Conservation (phyloP, 37 sponge, comb jelly and placozoan species). For the Spongia lamella region DNA sequence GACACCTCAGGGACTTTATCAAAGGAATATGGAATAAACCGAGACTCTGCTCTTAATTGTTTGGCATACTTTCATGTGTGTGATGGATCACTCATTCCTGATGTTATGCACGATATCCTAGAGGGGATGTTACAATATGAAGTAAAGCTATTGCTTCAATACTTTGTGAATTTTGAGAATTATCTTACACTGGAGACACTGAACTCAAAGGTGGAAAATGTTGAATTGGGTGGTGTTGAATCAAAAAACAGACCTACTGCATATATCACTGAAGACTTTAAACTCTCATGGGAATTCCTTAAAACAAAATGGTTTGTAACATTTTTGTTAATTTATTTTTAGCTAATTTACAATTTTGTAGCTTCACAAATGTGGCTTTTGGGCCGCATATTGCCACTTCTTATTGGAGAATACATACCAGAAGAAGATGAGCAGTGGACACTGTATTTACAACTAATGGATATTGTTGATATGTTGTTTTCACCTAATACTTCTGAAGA, state of each 20-base stretch:
- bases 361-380: not conserved
- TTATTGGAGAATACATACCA: not conserved
- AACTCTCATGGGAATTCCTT: too few species aligned
- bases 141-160: not conserved
- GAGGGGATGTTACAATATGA: conserved; percentile 42
- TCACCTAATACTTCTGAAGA: not conserved
- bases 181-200: too few species aligned
- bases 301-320: too few species aligned
- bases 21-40: conserved; percentile 15
- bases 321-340: too few species aligned
- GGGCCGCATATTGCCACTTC: conserved; percentile 2
- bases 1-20: not conserved
- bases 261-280: too few species aligned
- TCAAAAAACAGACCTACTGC: too few species aligned
- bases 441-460: not conserved
- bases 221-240: too few species aligned
- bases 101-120: conserved; percentile 46
- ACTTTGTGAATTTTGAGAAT: too few species aligned
- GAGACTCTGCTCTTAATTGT: not conserved
- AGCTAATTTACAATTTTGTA: too few species aligned
- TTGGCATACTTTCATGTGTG: conserved; percentile 9
- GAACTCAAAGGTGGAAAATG: too few species aligned
- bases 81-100: conserved; percentile 31
- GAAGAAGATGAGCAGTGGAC: not conserved
- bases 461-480: not conserved